These are phyloP conservation scores for Stratiomys singularior DNA, from an alignment of 2,888 invertebrate species.

Conservation along the genomic window DNA sequence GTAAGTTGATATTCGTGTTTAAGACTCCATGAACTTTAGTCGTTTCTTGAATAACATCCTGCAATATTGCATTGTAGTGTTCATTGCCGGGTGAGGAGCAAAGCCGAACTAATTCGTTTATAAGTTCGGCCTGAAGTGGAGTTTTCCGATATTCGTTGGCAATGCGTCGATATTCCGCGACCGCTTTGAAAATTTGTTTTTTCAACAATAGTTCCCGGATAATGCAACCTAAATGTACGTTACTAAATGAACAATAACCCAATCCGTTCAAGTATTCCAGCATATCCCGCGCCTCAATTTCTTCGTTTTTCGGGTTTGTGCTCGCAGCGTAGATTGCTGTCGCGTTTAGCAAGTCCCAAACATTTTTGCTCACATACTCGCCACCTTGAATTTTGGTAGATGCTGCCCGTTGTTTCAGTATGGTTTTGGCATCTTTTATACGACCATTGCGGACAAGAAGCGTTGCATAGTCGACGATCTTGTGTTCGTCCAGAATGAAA, in stretches of 20 bases:
- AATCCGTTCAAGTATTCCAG: conserved; percentile 67
- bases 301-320: conserved; percentile 57
- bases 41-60: conserved; percentile 60
- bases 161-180: conserved; percentile 68
- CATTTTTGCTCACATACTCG: conserved; percentile 69
- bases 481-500: conserved; percentile 73
- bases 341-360: conserved; percentile 71
- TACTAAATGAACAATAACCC: conserved; percentile 70
- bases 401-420: conserved; percentile 68
- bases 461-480: conserved; percentile 73
- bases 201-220: conserved; percentile 71
- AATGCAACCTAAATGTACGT: conserved; percentile 72
- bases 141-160: conserved; percentile 70
- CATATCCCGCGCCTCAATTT: conserved; percentile 65
- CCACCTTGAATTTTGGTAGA: conserved; percentile 66
- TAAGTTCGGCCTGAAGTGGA: conserved; percentile 73
- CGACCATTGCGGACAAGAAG: conserved; percentile 68
- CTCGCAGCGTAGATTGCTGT: conserved; percentile 62
- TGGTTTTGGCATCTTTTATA: conserved; percentile 58
- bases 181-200: conserved; percentile 67
- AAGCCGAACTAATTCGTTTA: conserved; percentile 64
- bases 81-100: conserved; percentile 56
- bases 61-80: conserved; percentile 59
- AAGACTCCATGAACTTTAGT: conserved; percentile 64
- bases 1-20: conserved; percentile 64